A percentile compares a stretch with the other conserved stretches of the same genome.
These are phyloP conservation scores for Calephelis perditalis DNA, from an alignment of 2,888 invertebrate species.

Conservation along the genomic window DNA sequence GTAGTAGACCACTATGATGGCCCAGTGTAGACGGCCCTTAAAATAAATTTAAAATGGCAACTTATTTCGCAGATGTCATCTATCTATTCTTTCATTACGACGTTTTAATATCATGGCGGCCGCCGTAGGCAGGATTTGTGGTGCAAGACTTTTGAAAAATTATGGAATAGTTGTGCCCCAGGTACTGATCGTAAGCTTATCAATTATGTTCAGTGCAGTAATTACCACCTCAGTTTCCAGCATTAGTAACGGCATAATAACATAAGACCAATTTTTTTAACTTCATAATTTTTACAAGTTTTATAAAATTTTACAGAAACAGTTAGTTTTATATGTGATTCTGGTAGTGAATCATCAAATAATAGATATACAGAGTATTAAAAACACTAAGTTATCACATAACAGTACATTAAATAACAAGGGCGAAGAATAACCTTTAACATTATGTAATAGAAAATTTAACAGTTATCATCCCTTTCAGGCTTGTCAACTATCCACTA, in stretches of 20 bases:
- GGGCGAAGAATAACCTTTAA: constrained; percentile 66
- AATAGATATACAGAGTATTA: neutral
- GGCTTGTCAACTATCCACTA: constrained; percentile 87
- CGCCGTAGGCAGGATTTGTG: constrained; percentile 91
- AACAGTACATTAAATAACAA: constrained; percentile 27
- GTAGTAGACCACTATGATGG: too few relatives aligned
- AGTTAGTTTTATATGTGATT: constrained; percentile 3
- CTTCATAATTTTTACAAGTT: neutral
- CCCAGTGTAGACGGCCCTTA: too few relatives aligned
- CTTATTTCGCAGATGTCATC: constrained; percentile 34
- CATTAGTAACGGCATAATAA: neutral
- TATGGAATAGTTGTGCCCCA: constrained; percentile 84
- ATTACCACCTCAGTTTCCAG: constrained; percentile 16
- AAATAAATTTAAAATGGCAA: constrained; percentile 19
- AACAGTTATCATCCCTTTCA: constrained; percentile 71
- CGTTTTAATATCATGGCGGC: constrained; percentile 90
- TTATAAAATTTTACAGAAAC: neutral
- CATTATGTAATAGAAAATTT: constrained; percentile 74
- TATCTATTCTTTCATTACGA: constrained; percentile 62
- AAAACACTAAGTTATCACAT: neutral
- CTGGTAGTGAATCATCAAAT: neutral
- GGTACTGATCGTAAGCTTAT: constrained; percentile 72
- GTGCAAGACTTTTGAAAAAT: constrained; percentile 88
- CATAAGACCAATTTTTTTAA: neutral
- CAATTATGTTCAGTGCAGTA: constrained; percentile 36